These are phyloP conservation scores for Brenthis daphne DNA, from an alignment of 2,888 invertebrate genomes.

Conservation along the genomic window DNA sequence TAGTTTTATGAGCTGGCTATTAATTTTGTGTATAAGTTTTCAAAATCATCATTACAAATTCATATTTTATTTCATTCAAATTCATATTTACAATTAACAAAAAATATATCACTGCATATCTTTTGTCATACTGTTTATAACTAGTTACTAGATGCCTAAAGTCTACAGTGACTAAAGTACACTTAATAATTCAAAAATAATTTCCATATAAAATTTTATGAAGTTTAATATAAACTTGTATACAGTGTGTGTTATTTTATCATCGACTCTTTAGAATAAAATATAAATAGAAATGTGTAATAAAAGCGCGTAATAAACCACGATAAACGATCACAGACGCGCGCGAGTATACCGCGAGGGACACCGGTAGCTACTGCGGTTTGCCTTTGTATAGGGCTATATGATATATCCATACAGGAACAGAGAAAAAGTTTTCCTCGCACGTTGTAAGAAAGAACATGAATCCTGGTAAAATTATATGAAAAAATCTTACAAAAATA, in stretches of 20 bases:
- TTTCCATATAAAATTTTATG: too few relatives aligned
- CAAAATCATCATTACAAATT: neutral
- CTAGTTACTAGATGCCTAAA: too few relatives aligned
- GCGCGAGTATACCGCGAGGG: conserved; percentile 27
- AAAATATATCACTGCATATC: too few relatives aligned
- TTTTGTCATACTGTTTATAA: too few relatives aligned
- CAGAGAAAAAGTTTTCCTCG: neutral
- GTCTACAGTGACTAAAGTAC: too few relatives aligned
- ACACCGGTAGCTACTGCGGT: conserved; percentile 35
- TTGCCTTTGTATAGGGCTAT: conserved; percentile 25
- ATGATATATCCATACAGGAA: conserved; percentile 6
- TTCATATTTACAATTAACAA: neutral
- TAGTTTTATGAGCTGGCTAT: conserved; percentile 5
- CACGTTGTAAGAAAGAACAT: too few relatives aligned
- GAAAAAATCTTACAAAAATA: neutral
- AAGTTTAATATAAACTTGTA: too few relatives aligned
- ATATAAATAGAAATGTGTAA: neutral
- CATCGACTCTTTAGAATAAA: neutral
- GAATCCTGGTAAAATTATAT: too few relatives aligned
- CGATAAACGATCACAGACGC: conserved; percentile 10
- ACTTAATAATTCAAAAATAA: too few relatives aligned
- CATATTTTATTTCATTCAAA: too few relatives aligned
- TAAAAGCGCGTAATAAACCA: conserved; percentile 11
- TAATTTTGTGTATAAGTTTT: conserved; percentile 1
- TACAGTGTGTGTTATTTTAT: too few relatives aligned